These are phyloP conservation scores for Hydractinia symbiolongicarpus DNA, from an alignment of 30 jellyfish, hydroid and myxozoan species.

Conservation along the genomic window DNA sequence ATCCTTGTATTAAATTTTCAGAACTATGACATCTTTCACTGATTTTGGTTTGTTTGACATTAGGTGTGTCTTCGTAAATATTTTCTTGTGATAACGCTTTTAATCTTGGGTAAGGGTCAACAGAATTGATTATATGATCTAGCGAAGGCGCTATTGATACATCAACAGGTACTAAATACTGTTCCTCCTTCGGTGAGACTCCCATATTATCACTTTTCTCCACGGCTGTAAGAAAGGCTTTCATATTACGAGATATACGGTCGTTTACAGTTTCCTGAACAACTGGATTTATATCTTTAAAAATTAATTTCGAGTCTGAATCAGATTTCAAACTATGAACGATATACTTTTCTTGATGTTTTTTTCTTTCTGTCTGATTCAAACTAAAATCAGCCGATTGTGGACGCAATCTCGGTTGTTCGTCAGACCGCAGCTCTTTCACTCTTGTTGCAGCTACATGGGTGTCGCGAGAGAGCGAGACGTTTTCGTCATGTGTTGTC, in stretches of 20 bases:
- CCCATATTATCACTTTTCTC: neutral
- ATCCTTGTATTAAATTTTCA: conserved; percentile 2
- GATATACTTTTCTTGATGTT: neutral
- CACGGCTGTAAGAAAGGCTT: neutral
- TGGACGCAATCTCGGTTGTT: neutral
- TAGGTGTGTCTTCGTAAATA: conserved; percentile 1
- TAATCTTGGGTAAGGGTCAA: conserved; percentile 21
- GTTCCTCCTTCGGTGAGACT: neutral
- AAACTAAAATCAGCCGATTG: conserved; percentile 12
- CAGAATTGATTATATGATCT: neutral
- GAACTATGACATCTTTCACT: neutral
- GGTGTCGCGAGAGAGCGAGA: no score
- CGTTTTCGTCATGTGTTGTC: no score
- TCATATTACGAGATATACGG: conserved; percentile 19
- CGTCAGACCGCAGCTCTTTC: neutral
- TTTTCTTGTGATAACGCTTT: conserved; percentile 1
- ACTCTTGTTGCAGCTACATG: no score
- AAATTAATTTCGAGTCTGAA: conserved; percentile 6
- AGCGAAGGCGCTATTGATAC: conserved; percentile 28
- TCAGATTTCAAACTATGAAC: conserved; percentile 6
- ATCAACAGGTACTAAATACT: conserved; percentile 6
- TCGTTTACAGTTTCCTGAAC: conserved; percentile 30
- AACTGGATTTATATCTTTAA: conserved; percentile 23
- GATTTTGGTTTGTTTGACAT: neutral
- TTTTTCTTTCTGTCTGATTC: neutral